Percentiles rank a stretch among this genome's conserved stretches.
Evolutionary conservation across 2,113 vertebrate genomes (phyloP).

Genomic region (Antechinus flavipes): DNA sequence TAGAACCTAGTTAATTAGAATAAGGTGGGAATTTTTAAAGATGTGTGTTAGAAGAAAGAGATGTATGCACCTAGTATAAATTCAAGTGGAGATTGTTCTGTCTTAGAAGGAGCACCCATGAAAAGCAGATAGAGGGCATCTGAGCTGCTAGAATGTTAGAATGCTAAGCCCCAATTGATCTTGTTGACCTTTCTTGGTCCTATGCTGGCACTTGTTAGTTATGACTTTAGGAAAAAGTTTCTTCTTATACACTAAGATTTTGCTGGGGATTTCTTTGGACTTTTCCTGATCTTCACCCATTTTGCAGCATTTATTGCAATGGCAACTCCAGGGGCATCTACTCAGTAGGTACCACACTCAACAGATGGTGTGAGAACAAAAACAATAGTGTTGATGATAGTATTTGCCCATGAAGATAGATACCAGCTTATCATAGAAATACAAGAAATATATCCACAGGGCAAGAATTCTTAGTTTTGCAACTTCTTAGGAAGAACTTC

Average conservation of each 20-base stretch:
- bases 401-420: constrained; percentile 80
- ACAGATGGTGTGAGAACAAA: constrained; percentile 77
- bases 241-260: constrained; percentile 87
- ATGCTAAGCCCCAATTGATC: not conserved
- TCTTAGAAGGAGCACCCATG: not conserved
- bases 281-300: constrained; percentile 40
- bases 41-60: not conserved
- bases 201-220: constrained; percentile 73
- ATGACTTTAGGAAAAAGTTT: constrained; percentile 76
- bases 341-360: constrained; percentile 83
- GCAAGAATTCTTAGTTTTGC: constrained; percentile 92
- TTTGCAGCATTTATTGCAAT: constrained; percentile 72
- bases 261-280: constrained; percentile 74
- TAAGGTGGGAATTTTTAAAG: not conserved
- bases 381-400: constrained; percentile 89
- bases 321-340: constrained; percentile 81
- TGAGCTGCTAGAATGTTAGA: not conserved
- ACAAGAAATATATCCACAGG: constrained; percentile 92
- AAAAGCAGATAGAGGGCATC: constrained; percentile 13
- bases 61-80: not conserved
- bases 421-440: constrained; percentile 90
- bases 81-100: not conserved
- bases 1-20: not conserved
- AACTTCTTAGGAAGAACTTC: constrained; percentile 85
- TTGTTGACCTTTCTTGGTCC: not conserved